phyloP scores from a whole-genome alignment of 2,888 invertebrate species.

The Tipula confusa region DNA sequence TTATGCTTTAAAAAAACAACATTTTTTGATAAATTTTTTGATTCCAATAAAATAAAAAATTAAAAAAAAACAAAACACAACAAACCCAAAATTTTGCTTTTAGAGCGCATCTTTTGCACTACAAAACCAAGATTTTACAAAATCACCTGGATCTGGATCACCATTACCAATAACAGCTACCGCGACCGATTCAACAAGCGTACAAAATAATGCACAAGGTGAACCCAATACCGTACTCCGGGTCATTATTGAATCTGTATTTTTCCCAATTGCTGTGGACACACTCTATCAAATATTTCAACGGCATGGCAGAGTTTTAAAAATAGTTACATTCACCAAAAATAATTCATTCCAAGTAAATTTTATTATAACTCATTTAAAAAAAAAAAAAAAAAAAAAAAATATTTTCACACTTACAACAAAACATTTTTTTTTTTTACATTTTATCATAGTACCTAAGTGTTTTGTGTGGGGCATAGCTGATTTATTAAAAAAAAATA shows the following conservation, averaged over 20 bases:
- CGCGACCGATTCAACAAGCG: constrained; percentile 50
- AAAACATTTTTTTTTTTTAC: not conserved
- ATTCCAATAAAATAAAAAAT: not conserved
- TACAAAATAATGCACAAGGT: constrained; percentile 59
- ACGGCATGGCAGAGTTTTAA: constrained; percentile 96
- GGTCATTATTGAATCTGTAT: constrained; percentile 97
- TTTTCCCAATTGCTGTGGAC: constrained; percentile 97
- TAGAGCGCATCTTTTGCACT: constrained; percentile 83
- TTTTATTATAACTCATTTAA: constrained; percentile 32
- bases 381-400: too few species aligned
- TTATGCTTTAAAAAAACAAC: not conserved
- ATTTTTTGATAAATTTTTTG: constrained; percentile 21
- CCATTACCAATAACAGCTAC: constrained; percentile 59
- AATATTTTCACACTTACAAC: not conserved
- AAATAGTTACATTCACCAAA: constrained; percentile 99
- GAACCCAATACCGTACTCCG: constrained; percentile 94
- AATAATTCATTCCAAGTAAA: constrained; percentile 72
- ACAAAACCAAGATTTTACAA: constrained; percentile 71
- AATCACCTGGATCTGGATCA: constrained; percentile 58
- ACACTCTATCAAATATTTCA: constrained; percentile 97
- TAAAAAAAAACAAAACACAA: constrained; percentile 21
- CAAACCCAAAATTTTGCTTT: constrained; percentile 38
- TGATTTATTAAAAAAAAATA: not conserved
- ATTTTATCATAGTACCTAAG: not conserved
- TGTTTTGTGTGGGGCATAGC: not conserved